phyloP scores from a whole-genome alignment of 2,888 invertebrate genomes.

The Harpalus rubripes region DNA sequence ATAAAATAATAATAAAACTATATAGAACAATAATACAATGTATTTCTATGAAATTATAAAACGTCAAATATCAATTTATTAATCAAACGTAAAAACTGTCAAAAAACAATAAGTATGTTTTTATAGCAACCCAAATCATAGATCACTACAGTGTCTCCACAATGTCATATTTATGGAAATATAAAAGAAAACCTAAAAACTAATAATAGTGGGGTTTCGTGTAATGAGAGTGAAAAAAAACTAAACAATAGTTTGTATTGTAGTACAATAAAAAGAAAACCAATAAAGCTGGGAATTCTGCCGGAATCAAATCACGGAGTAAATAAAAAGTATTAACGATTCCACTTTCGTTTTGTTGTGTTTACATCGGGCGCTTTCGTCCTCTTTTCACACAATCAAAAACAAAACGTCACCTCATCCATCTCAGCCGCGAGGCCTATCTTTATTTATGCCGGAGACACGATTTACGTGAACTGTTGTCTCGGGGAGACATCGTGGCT shows the following conservation, averaged over 20 bases:
- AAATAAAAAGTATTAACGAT: constrained; percentile 17
- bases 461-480: constrained; percentile 21
- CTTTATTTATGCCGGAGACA: constrained; percentile 22
- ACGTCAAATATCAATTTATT: no score
- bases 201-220: background rate
- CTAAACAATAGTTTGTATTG: background rate
- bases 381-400: constrained; percentile 22
- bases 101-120: no score
- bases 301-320: background rate
- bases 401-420: constrained; percentile 40
- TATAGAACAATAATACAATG: no score
- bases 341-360: constrained; percentile 4
- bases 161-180: no score
- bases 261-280: background rate
- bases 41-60: no score
- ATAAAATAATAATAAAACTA: no score
- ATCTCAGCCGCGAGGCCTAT: constrained; percentile 27
- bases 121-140: no score
- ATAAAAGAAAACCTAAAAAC: no score
- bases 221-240: background rate
- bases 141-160: no score
- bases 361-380: background rate
- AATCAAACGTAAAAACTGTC: no score
- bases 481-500: constrained; percentile 8
- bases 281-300: background rate